Base-by-base conservation (phyloP, 2,797 vertebrate species). In the Rhyacichthys aspro region DNA sequence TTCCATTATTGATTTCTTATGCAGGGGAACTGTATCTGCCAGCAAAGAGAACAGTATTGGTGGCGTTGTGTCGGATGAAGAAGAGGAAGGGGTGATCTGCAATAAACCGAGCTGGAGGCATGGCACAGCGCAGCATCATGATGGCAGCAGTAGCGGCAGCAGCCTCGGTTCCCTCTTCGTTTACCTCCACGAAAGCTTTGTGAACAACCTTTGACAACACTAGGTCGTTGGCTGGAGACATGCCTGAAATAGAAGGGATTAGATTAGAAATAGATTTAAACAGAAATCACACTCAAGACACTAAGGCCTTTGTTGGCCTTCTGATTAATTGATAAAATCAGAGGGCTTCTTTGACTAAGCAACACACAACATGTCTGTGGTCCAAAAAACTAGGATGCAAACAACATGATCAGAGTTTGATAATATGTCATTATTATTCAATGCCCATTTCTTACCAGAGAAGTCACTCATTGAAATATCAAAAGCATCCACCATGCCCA, bases 401-500 rank as follows among this genome's bases (percentile, higher is more conserved):
- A 17, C n/a, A 8, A 0, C 12, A 38, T 38, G 8, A 11, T 4
- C 32, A 17, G 59, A 3, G n/a, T 48, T 61, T 34, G 8, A 54
- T 16, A 2, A 2, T 39, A 1, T 33, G 39, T 17, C 14, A 43
- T n/a, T n/a, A 50, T 36, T 28, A 9, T 12, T 34, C 52, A 17
- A n/a, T 41, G 2, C 7, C 4, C 4, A 28, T 9, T 44, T 59
- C 76, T 16, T 83, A 90, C 88, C 88, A 0, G 96, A 95, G 45
- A 98, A 97, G 79, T 99, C 86, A 5, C 93, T 88, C 47, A 12
- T 86, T 1, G 0, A 0, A 0, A 0, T 0, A 0, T 93, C 83
- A 28, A 98, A 98, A 0, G 92, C 94, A 0, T 97, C 94, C 7
- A 42, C 70, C 94, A 98, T 97, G 66, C 96, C 97, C 91, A 97